These are phyloP conservation scores for Pristionchus fissidentatus DNA, from an alignment of 2,888 invertebrate species.

Conservation along the genomic window DNA sequence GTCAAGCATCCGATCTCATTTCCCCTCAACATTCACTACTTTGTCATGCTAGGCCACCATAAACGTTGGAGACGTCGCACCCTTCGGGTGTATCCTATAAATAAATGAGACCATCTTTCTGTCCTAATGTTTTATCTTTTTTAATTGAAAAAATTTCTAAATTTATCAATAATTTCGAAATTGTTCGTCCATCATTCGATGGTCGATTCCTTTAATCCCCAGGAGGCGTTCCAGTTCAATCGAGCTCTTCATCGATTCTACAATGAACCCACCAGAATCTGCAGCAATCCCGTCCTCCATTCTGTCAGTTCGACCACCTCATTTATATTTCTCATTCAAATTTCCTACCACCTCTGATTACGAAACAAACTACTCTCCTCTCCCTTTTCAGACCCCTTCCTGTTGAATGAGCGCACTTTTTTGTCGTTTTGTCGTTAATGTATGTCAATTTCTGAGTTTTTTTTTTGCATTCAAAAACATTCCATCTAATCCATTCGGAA, in stretches of 20 bases:
- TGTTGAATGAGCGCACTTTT: too few species aligned
- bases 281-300: slow-evolving; percentile 32
- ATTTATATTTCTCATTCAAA: not conserved
- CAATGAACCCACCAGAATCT: slow-evolving; percentile 54
- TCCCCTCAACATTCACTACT: not conserved
- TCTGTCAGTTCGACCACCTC: too few species aligned
- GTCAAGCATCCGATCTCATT: not conserved
- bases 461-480: not conserved
- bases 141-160: not conserved
- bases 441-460: not conserved
- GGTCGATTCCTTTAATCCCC: not conserved
- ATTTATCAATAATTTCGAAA: not conserved
- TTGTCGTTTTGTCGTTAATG: too few species aligned
- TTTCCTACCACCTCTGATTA: not conserved
- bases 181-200: not conserved
- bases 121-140: not conserved
- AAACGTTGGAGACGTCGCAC: not conserved
- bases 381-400: too few species aligned
- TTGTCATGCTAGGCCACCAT: not conserved
- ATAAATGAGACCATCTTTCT: not conserved
- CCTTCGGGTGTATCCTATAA: not conserved
- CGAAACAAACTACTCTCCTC: too few species aligned
- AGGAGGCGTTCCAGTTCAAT: slow-evolving; percentile 61
- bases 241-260: slow-evolving; percentile 63
- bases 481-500: too few species aligned